Base-by-base conservation (phyloP, 2,888 invertebrate species). In the Hyles lineata region DNA sequence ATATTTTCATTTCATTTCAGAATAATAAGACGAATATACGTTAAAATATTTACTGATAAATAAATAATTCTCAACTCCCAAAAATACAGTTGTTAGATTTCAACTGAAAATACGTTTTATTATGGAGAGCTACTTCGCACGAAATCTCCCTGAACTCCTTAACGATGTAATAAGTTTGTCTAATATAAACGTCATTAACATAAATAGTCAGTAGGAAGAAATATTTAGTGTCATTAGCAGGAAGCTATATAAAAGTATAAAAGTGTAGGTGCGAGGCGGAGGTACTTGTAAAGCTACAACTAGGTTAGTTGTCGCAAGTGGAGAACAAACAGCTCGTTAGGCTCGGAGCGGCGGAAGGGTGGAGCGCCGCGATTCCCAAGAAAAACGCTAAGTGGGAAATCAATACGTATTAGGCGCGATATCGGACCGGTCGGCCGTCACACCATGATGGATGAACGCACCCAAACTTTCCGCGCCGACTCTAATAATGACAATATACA, bases 401-500 rank as follows among this genome's bases (percentile, higher is more conserved):
- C 94, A 94, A 94, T 94, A 94, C 92, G 91, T 93, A 94, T 94
- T 94, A 94, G 93, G 92, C 92, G 92, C 89, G 93, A 93, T 93
- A 94, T 94, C 94, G 92, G 91, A 88, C 90, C 91, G 89, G 85
- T 88, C 88, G 89, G 89, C 89, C 93, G 94, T 94, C 94, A 92
- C 89, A 83, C 89, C 87, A 93, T 94, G 94, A 94, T 94, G 93
- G 94, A 94, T 94, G 94, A 89, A 92, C 90, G 89, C 88, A 86
- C 90, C 93, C 90, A 88, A 92, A 93, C 91, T 92, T 92, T 89
- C 91, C 67, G 67, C 67, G 50, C 88, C 86, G 89, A 86, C 89
- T 94, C 89, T 92, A 91, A 94, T 93, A 93, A 94, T 94, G 94
- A 94, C 94, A 94, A 94, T 94, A 94, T 92, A 94, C 94, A 94